Percentiles rank a stretch among this genome's conserved stretches.
phyloP scores from a whole-genome alignment of 2,113 vertebrate genomes.

The Acinonyx jubatus region DNA sequence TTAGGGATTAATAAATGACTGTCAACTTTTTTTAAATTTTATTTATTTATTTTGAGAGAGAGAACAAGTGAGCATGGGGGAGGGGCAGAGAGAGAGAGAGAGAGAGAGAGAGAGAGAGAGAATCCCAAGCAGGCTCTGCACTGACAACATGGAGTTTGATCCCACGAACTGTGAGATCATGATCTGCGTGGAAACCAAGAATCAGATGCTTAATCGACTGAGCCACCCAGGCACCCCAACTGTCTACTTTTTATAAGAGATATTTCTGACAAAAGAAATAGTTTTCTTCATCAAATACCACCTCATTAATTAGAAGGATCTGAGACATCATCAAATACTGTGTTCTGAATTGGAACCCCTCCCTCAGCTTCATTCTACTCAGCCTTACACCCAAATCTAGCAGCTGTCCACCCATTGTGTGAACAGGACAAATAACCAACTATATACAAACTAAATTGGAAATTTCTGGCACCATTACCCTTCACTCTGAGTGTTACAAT shows the following conservation, averaged over 20 bases:
- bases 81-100: too few relatives aligned
- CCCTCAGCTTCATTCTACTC: too few relatives aligned
- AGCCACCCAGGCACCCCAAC: too few relatives aligned
- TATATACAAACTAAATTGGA: not conserved
- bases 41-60: too few relatives aligned
- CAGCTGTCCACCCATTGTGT: not conserved
- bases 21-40: not conserved
- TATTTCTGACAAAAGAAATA: not conserved
- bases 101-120: too few relatives aligned
- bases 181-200: too few relatives aligned
- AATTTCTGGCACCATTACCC: not conserved
- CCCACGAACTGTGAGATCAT: too few relatives aligned
- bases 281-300: not conserved
- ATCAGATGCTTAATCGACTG: too few relatives aligned
- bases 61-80: too few relatives aligned
- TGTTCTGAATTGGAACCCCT: not conserved
- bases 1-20: conserved; percentile 8
- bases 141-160: too few relatives aligned
- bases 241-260: not conserved
- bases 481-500: not conserved
- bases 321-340: not conserved
- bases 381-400: not conserved
- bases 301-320: not conserved
- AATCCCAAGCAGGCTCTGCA: too few relatives aligned
- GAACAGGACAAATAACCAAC: not conserved